Percentiles rank a stretch among this genome's conserved stretches.
Evolutionary conservation across 2,888 invertebrate genomes (phyloP).

Genomic region (Neelides folsomi): DNA sequence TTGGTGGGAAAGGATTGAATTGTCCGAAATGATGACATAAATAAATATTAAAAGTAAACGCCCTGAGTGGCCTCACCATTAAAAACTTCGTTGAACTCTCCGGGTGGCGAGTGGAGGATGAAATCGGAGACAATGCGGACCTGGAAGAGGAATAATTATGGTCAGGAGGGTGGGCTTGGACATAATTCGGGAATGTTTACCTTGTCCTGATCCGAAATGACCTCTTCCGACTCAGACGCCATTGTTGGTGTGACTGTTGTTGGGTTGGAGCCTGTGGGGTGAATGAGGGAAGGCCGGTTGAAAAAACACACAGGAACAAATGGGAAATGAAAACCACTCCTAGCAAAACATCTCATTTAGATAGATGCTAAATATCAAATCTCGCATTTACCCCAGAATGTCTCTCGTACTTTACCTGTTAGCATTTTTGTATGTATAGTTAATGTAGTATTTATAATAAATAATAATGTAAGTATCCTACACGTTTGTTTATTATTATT

Average conservation of each 20-base stretch:
- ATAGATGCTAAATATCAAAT: background rate
- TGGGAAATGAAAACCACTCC: background rate
- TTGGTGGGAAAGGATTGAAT: background rate
- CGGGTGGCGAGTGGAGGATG: conserved; percentile 95
- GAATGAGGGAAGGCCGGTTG: background rate
- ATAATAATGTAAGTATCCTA: too few relatives aligned
- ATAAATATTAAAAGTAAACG: conserved; percentile 4
- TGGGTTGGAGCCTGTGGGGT: background rate
- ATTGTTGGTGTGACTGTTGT: conserved; percentile 13
- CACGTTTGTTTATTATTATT: too few relatives aligned
- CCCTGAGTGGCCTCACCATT: conserved; percentile 46
- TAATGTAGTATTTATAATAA: too few relatives aligned
- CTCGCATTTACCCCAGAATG: background rate
- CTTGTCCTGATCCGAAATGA: conserved; percentile 36
- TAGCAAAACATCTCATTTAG: too few relatives aligned
- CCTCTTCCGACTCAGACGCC: conserved; percentile 35
- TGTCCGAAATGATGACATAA: background rate
- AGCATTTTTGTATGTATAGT: too few relatives aligned
- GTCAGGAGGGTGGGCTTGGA: background rate
- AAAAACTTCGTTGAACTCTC: conserved; percentile 99
- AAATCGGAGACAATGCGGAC: conserved; percentile 96
- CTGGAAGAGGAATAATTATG: conserved; percentile 35
- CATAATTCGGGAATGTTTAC: conserved; percentile 23
- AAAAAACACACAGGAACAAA: background rate
- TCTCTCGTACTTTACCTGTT: too few relatives aligned